Evolutionary conservation across 2,888 invertebrate genomes (phyloP), one percentile per base, ranked within the genome.

Genomic region (Agapostemon virescens): DNA sequence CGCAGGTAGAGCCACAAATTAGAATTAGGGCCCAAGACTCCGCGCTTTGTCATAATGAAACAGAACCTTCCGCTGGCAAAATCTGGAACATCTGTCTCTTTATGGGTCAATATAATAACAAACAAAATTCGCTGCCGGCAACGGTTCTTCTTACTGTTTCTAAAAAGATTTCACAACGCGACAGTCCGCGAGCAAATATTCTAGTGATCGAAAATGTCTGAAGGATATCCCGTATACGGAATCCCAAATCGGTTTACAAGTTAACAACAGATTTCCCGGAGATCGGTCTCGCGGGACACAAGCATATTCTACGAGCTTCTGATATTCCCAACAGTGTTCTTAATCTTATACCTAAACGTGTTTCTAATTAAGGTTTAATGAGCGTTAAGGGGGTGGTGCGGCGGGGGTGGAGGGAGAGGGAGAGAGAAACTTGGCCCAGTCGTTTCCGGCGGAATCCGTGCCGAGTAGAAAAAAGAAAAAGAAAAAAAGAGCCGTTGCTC

Each of bases 291-390:
- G 33, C n/a, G 36, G n/a, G 33, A 33, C 36, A 45, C 45, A 20
- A n/a, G 26, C 33, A 33, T 45, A 68, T 68, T 45, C 68, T 15
- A 68, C n/a, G n/a, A 36, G n/a, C 33, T 23, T 2, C 33, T n/a
- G 33, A 68, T 68, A 68, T 49, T 33, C 49, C 17, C 23, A 13
- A 13, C 49, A 36, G 49, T 9, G 45, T 49, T 68, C 49, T 33
- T 36, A 36, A 63, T 66, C 42, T 66, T 66, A 26, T 40, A 11
- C 55, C 66, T 67, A 40, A 30, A n/a, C 61, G 33, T 38, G 23
- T 42, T 61, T 55, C 30, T 79, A 79, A 79, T 79, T 79, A 79
- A 79, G 63, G 63, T 72, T 63, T 77, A 69, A 78, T 36, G 73
- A 73, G 64, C 64, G 38, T 78, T 45, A 52, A 40, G 42, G 33